Conservation (phyloP, 2,797 vertebrate species). For the Acridotheres tristis region DNA sequence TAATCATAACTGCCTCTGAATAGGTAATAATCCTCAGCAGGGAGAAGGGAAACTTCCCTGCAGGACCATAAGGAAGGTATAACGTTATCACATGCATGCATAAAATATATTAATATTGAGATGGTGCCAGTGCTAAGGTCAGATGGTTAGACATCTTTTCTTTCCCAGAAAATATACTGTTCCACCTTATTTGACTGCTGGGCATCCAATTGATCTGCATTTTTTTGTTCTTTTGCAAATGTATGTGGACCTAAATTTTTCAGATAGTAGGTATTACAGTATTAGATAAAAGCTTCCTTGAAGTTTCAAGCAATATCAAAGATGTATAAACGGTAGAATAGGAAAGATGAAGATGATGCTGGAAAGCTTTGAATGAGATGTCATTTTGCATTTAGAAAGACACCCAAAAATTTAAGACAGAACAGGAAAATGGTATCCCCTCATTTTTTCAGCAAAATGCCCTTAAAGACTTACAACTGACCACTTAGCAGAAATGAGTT, state of each 20-base stretch:
- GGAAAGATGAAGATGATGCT: constrained; percentile 68
- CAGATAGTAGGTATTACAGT: constrained; percentile 72
- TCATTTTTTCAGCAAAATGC: constrained; percentile 19
- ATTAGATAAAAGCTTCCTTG: constrained; percentile 70
- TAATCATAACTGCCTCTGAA: constrained; percentile 77
- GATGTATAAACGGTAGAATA: constrained; percentile 62
- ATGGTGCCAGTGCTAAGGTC: constrained; percentile 75
- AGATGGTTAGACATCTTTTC: constrained; percentile 68
- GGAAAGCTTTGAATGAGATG: constrained; percentile 66
- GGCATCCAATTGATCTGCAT: constrained; percentile 77
- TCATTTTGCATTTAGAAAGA: constrained; percentile 70
- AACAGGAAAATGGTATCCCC: not conserved
- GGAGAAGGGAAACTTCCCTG: constrained; percentile 74
- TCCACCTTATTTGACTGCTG: constrained; percentile 72
- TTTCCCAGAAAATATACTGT: constrained; percentile 54
- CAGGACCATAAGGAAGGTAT: constrained; percentile 77
- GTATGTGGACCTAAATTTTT: constrained; percentile 64
- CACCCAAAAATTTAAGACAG: constrained; percentile 61
- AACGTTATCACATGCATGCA: constrained; percentile 75
- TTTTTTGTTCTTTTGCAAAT: constrained; percentile 74
- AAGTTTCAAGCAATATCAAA: constrained; percentile 61
- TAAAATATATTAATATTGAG: constrained; percentile 81
- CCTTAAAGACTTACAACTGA: constrained; percentile 64
- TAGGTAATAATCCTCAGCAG: constrained; percentile 76
- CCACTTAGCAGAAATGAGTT: constrained; percentile 64